Base-by-base conservation (phyloP, 2,113 vertebrate species). In the Atrichornis clamosus region DNA sequence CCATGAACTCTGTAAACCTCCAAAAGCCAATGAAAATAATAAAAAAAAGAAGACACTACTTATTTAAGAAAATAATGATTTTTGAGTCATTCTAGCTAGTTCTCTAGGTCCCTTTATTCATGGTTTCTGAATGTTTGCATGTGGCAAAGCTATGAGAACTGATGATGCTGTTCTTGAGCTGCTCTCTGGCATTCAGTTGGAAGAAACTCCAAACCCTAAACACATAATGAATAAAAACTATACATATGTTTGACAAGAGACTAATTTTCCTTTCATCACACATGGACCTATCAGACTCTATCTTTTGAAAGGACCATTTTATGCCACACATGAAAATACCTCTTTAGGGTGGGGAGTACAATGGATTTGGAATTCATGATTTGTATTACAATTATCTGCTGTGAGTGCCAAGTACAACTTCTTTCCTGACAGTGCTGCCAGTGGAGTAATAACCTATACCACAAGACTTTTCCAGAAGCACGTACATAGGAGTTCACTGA, bases 381-480 rank as follows among this genome's bases (percentile, higher is more conserved):
- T 75, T 93, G 56, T 84, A 56, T 82, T 75, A 88, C 80, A 94
- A 90, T 89, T 95, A 91, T 72, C 64, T 93, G 37, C 72, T 87
- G 26, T 39, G 22, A 76, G 69, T 2, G 64, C 95, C 96, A 96
- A 95, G 80, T 65, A 89, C 67, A 87, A 90, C 68, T 56, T 88
- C 93, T 91, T 94, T 92, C 96, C 95, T 75, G 73, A 90, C 52
- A 75, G 5, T 55, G 44, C 68, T 93, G 92, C 95, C 95, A 96
- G 52, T 27, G 56, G 64, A 92, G 56, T 87, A 64, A 81, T 92
- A 92, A 93, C 90, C 87, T 89, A 94, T 92, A 93, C 93, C 92
- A 87, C 95, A 94, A 94, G 83, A 93, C 64, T 94, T 96, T 96
- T 96, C 88, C 93, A 95, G 92, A 94, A 89, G n/a, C 83, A 23